phyloP scores from a whole-genome alignment of 37 sponge, comb jelly and placozoan genomes.

The Beroe ovata region DNA sequence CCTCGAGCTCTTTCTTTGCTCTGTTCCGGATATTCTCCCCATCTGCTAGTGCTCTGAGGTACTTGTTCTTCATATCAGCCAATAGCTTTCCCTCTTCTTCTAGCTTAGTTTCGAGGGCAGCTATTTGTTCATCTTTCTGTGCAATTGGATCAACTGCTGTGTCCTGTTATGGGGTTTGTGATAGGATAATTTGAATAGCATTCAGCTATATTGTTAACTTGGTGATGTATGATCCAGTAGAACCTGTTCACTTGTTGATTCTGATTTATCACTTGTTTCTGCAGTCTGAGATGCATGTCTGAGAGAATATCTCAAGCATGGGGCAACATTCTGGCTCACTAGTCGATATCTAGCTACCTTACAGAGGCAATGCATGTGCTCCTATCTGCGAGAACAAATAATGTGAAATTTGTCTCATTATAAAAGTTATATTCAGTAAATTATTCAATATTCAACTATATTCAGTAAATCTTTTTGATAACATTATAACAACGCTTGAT shows the following conservation, averaged over 20 bases:
- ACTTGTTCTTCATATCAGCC: constrained; percentile 79
- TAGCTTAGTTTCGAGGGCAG: constrained; percentile 50
- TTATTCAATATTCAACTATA: no score
- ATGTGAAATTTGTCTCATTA: no score
- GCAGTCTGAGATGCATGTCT: constrained; percentile 19
- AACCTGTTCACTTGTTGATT: no score
- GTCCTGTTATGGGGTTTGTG: background rate
- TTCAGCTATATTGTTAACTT: background rate
- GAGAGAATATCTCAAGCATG: background rate
- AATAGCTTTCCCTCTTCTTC: background rate
- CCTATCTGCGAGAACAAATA: no score
- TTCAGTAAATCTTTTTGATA: no score
- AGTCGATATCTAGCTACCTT: constrained; percentile 1
- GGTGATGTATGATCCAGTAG: no score
- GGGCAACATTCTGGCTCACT: background rate
- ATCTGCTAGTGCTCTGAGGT: constrained; percentile 86
- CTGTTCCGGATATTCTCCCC: constrained; percentile 86
- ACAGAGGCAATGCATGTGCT: background rate
- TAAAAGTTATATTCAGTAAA: no score
- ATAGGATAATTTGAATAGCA: background rate
- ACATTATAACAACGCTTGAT: no score
- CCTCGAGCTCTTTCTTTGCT: constrained; percentile 77
- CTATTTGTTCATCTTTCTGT: constrained; percentile 39
- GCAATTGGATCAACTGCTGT: constrained; percentile 18
- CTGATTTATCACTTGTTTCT: background rate